Evolutionary conservation across 2,113 vertebrate genomes (phyloP), one percentile per base, ranked within the genome.

Genomic region (Ictidomys tridecemlineatus): DNA sequence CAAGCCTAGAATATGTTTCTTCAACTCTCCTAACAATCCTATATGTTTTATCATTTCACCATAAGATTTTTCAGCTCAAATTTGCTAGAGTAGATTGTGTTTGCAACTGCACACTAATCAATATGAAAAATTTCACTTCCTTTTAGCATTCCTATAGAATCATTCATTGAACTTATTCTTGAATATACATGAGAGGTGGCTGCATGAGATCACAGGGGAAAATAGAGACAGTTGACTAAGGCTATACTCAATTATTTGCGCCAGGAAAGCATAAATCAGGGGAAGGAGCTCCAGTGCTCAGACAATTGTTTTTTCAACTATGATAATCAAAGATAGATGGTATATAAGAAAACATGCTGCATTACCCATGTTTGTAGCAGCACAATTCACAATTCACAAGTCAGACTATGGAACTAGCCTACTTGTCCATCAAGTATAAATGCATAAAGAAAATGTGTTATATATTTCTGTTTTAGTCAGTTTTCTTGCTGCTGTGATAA

Each of bases 211-310:
- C 4, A 34, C 8, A 4, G 11, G 48, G n/a, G 56, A 53, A 82
- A 83, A n/a, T 42, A 18, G 8, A 61, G 16, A 28, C 12, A n/a
- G 73, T 65, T 84, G 30, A 16, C 24, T 10, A 65, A 20, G 2
- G 6, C 24, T 56, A 0, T 37, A 72, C 2, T n/a, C 24, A 65
- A 28, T 8, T 78, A 0, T 30, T 13, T 72, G 18, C 22, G 1
- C 14, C 5, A 89, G 14, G 4, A 16, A 72, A 89, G 5, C 56
- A 37, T 37, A 80, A 82, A 22, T 86, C 37, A 67, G 30, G 80
- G 2, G 26, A 63, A 72, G 34, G 2, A 26, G 8, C 11, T 4
- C 14, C 26, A 73, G n/a, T 13, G 10, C 1, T 48, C 56, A 63
- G 76, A 89, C 42, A 45, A 24, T 56, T 73, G 1, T 1, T 48